Evolutionary conservation across 35 echinoderm and acorn worm species (phyloP), one percentile per base, ranked within the genome.

Genomic region (Hemicentrotus pulcherrimus): DNA sequence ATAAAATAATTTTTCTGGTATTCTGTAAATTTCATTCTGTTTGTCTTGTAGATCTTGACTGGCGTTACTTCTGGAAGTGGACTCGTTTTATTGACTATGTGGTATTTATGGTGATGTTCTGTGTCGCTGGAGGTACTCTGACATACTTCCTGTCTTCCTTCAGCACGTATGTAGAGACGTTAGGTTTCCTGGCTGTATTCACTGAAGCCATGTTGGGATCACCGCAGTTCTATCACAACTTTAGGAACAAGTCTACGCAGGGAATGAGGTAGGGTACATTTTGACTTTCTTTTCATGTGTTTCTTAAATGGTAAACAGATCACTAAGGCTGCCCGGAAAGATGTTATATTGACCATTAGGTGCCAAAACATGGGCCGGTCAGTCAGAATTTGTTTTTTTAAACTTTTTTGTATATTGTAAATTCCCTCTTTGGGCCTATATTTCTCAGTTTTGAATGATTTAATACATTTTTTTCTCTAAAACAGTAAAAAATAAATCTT

Each of bases 251-350:
- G 94, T 99, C 98, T 92, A 99, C 98, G 33, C 88, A 96, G 46
- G 98, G 98, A 86, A 99, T 99, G 98, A 99, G 98, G 98, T 98
- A 95, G 94, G 88, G n/a, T n/a, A n/a, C n/a, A n/a, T n/a, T n/a
- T n/a, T n/a, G n/a, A n/a, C n/a, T n/a, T n/a, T n/a, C n/a, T n/a
- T n/a, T n/a, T n/a, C n/a, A n/a, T n/a, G 35, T 41, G 35, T 41
- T 41, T 41, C 35, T 41, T 41, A 41, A 41, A 41, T 41, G 35
- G 0, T 0, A 41, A 41, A 41, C 35, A 41, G 35, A 41, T 41
- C 35, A 1, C 35, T 41, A 41, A 41, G n/a, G n/a, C n/a, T n/a
- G n/a, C n/a, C n/a, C n/a, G n/a, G n/a, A n/a, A n/a, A n/a, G n/a
- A n/a, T n/a, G n/a, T n/a, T n/a, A n/a, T n/a, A n/a, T n/a, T n/a